Conservation (phyloP, 2,113 vertebrate genomes). For the Empidonax traillii region DNA sequence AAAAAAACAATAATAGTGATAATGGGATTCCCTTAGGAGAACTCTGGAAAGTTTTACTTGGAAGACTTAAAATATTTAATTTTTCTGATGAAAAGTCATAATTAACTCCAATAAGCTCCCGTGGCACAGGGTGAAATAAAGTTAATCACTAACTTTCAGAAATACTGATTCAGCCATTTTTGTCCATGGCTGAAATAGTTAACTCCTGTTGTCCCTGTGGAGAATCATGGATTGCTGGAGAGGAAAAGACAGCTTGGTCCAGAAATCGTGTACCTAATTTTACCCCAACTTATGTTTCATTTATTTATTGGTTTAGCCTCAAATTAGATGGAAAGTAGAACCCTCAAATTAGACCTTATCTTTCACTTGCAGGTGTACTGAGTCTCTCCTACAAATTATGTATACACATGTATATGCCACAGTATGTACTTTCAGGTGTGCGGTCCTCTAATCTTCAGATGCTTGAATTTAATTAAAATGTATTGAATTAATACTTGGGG, state of each 20-base stretch:
- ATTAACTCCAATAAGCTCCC: constrained; percentile 40
- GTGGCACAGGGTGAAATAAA: constrained; percentile 29
- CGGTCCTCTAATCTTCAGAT: background rate
- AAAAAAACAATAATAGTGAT: background rate
- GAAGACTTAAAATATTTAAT: constrained; percentile 21
- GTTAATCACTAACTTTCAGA: background rate
- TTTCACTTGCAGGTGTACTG: background rate
- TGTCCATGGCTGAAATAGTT: background rate
- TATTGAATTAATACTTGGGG: background rate
- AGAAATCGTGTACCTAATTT: background rate
- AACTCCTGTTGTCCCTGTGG: background rate
- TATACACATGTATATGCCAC: background rate
- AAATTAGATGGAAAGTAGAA: background rate
- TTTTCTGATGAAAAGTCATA: constrained; percentile 54
- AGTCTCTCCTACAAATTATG: background rate
- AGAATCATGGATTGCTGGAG: background rate
- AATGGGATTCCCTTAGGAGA: background rate
- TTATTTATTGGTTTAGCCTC: background rate
- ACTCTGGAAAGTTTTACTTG: constrained; percentile 2
- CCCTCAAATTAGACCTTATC: background rate
- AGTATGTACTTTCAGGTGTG: background rate
- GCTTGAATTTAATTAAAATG: background rate
- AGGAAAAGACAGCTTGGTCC: background rate
- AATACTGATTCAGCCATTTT: constrained; percentile 1
- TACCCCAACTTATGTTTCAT: background rate